These are phyloP conservation scores for Pagetopsis macropterus DNA, from an alignment of 2,797 vertebrate species.

Conservation along the genomic window DNA sequence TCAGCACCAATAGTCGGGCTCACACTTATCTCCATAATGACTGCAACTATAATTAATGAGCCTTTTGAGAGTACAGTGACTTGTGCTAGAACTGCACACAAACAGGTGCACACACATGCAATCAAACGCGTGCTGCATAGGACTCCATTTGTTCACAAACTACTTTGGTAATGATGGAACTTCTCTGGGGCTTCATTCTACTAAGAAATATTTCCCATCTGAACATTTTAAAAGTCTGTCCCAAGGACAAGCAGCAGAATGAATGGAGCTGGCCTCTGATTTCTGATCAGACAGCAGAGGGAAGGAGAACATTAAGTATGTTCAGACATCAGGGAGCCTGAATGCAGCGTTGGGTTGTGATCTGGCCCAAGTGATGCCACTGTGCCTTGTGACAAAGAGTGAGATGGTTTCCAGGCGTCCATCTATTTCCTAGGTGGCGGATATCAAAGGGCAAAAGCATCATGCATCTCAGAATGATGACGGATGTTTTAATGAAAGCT, in stretches of 20 bases:
- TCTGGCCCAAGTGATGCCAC: background rate
- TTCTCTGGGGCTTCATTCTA: slow-evolving; percentile 20
- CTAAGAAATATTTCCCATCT: slow-evolving; percentile 3
- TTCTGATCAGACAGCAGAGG: slow-evolving; percentile 43
- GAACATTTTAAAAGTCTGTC: slow-evolving; percentile 14
- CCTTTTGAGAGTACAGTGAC: slow-evolving; percentile 69
- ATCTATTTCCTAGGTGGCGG: slow-evolving; percentile 25
- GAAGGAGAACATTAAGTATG: slow-evolving; percentile 33
- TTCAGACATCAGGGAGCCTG: slow-evolving; percentile 25
- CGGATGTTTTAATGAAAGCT: slow-evolving; percentile 46
- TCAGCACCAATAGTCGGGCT: slow-evolving; percentile 59
- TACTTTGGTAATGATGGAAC: slow-evolving; percentile 39
- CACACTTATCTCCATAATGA: slow-evolving; percentile 77
- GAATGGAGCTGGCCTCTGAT: slow-evolving; percentile 36
- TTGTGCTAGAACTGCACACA: slow-evolving; percentile 41
- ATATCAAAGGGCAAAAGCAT: slow-evolving; percentile 63
- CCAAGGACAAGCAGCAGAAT: slow-evolving; percentile 41
- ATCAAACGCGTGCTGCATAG: background rate
- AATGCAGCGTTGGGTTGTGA: background rate
- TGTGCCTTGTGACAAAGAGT: slow-evolving; percentile 8
- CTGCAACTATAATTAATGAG: slow-evolving; percentile 75
- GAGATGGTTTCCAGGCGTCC: slow-evolving; percentile 14
- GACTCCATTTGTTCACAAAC: slow-evolving; percentile 34
- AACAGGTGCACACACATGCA: slow-evolving; percentile 29
- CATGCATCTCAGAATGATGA: slow-evolving; percentile 39